A percentile compares a stretch with the other conserved stretches of the same genome.
These are phyloP conservation scores for Druon quercuslanigerum DNA, from an alignment of 1,140 invertebrate genomes.

Conservation along the genomic window DNA sequence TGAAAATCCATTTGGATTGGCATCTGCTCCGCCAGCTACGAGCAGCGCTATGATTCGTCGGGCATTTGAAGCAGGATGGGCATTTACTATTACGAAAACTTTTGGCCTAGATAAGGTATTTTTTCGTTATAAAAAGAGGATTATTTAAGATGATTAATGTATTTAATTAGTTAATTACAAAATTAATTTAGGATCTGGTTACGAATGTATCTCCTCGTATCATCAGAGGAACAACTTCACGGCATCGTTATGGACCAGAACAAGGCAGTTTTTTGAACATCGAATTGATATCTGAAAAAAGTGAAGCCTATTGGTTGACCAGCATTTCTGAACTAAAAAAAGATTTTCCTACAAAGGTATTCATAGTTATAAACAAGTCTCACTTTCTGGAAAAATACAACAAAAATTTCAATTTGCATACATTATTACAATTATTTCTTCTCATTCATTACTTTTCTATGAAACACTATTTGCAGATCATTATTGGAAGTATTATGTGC, in stretches of 20 bases:
- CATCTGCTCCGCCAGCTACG: conserved; percentile 97
- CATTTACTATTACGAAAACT: conserved; percentile 97
- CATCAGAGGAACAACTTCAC: conserved; percentile 93
- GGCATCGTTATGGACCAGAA: conserved; percentile 93
- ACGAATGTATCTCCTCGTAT: conserved; percentile 98
- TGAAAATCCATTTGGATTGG: conserved; percentile 97
- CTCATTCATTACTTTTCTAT: conserved; percentile 8
- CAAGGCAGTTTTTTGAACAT: conserved; percentile 98
- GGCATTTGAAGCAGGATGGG: conserved; percentile 97
- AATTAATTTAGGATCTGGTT: conserved; percentile 85
- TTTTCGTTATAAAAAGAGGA: conserved; percentile 4
- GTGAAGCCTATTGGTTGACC: conserved; percentile 92
- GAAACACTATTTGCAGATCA: conserved; percentile 77
- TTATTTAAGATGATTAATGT: neutral
- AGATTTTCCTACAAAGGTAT: conserved; percentile 91
- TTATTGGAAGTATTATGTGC: conserved; percentile 99
- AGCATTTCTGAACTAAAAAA: conserved; percentile 92
- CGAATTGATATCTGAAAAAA: conserved; percentile 98
- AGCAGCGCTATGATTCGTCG: conserved; percentile 95
- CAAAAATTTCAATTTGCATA: too few relatives aligned
- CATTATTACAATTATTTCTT: conserved; percentile 17
- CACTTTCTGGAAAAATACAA: too few relatives aligned
- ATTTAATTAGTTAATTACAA: neutral
- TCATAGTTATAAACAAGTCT: neutral
- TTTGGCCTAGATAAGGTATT: conserved; percentile 93